Evolutionary conservation across 2,888 invertebrate species (phyloP).

Genomic region (Pristionchus fissidentatus): DNA sequence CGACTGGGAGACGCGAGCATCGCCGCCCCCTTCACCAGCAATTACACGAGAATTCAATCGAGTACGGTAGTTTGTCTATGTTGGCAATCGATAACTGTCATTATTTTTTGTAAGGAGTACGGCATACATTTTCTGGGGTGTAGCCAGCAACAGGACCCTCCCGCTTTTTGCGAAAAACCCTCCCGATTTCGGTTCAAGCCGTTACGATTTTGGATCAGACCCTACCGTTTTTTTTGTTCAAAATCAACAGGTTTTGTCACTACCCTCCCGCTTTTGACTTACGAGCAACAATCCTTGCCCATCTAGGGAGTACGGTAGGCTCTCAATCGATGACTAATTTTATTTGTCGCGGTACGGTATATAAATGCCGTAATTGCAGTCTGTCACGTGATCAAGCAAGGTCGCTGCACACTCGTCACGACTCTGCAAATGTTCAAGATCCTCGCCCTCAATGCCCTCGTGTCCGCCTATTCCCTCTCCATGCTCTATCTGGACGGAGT

Average conservation of each 20-base stretch:
- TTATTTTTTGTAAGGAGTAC: too few relatives aligned
- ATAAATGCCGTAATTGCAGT: slow-evolving; percentile 81
- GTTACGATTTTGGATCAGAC: too few relatives aligned
- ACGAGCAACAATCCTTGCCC: too few relatives aligned
- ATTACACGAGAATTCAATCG: slow-evolving; percentile 93
- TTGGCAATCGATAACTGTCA: not conserved
- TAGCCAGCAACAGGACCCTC: too few relatives aligned
- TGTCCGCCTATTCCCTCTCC: slow-evolving; percentile 95
- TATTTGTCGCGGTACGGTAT: not conserved
- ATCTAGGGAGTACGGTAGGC: too few relatives aligned
- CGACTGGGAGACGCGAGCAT: slow-evolving; percentile 98
- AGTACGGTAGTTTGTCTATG: slow-evolving; percentile 81
- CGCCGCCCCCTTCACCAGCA: slow-evolving; percentile 98
- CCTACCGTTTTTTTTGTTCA: too few relatives aligned
- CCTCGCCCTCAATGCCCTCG: slow-evolving; percentile 94
- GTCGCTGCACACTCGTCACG: slow-evolving; percentile 97
- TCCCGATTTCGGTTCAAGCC: too few relatives aligned
- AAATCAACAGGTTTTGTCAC: too few relatives aligned
- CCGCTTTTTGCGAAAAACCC: too few relatives aligned
- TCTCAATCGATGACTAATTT: not conserved
- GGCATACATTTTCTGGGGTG: too few relatives aligned
- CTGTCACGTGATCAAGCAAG: slow-evolving; percentile 99
- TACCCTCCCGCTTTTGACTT: too few relatives aligned
- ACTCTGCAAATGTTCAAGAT: slow-evolving; percentile 99
- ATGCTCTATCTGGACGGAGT: slow-evolving; percentile 97